Percentiles rank a stretch among this genome's conserved stretches.
phyloP scores from a whole-genome alignment of 1,140 invertebrate species.

The Ectropis grisescens region DNA sequence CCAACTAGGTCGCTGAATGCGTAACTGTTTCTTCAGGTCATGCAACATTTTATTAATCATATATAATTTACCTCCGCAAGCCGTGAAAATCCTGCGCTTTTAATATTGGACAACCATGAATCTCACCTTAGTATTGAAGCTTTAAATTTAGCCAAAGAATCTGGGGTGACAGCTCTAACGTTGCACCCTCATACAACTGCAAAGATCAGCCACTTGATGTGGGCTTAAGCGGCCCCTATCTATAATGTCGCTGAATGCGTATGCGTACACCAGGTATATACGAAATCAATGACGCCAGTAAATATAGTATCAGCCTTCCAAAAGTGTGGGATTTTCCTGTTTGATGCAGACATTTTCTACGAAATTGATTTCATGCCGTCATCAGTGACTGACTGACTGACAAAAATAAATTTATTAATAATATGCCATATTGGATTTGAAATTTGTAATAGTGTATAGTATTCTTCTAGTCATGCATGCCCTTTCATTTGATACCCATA shows the following conservation, averaged over 20 bases:
- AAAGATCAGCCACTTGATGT: too few relatives aligned
- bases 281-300: constrained; percentile 9
- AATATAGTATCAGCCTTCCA: constrained; percentile 10
- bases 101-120: constrained; percentile 36
- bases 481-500: too few relatives aligned
- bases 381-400: constrained; percentile 5
- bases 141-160: constrained; percentile 21
- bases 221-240: constrained; percentile 26
- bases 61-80: background rate
- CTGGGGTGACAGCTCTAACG: constrained; percentile 29
- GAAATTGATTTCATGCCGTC: constrained; percentile 8
- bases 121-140: constrained; percentile 25
- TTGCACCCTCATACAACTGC: constrained; percentile 49
- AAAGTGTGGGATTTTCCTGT: constrained; percentile 13
- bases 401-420: too few relatives aligned
- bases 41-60: constrained; percentile 7
- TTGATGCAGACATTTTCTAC: constrained; percentile 4
- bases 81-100: constrained; percentile 15
- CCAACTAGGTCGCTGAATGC: constrained; percentile 7
- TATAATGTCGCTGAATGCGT: constrained; percentile 10
- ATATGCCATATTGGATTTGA: too few relatives aligned
- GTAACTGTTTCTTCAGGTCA: constrained; percentile 8
- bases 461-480: too few relatives aligned
- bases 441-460: too few relatives aligned
- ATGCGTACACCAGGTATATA: constrained; percentile 5